Evolutionary conservation across 2,797 vertebrate species (phyloP).

Genomic region (Acanthurus lineatus): DNA sequence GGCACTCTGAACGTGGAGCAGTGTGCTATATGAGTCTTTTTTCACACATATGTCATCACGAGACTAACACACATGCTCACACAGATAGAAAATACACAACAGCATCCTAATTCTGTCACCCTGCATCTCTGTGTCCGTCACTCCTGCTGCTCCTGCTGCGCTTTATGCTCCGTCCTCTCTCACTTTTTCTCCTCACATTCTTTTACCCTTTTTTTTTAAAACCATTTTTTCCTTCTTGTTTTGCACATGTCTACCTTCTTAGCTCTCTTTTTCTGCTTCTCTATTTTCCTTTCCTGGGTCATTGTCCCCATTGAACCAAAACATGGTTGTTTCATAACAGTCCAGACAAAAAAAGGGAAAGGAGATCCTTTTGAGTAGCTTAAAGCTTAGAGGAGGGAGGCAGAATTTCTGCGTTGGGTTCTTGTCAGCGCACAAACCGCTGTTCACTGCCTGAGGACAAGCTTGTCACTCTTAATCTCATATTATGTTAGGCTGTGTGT

Average conservation of each 20-base stretch:
- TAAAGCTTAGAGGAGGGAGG: conserved; percentile 39
- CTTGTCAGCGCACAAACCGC: conserved; percentile 56
- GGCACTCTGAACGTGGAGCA: neutral
- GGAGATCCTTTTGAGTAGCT: conserved; percentile 29
- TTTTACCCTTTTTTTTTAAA: conserved; percentile 12
- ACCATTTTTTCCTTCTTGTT: neutral
- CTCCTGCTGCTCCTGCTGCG: conserved; percentile 40
- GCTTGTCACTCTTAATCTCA: conserved; percentile 76
- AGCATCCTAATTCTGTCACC: conserved; percentile 79
- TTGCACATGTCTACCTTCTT: conserved; percentile 10
- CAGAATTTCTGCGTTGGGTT: conserved; percentile 52
- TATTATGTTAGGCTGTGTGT: conserved; percentile 53
- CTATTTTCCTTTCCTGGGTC: neutral
- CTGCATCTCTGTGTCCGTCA: conserved; percentile 61
- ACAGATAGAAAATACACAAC: conserved; percentile 30
- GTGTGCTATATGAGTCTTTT: neutral
- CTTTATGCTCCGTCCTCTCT: conserved; percentile 2
- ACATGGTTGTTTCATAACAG: conserved; percentile 36
- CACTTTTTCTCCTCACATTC: neutral
- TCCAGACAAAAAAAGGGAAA: conserved; percentile 29
- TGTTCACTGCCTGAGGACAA: conserved; percentile 66
- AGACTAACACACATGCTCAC: conserved; percentile 32
- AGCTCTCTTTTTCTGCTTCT: conserved; percentile 5
- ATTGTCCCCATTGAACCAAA: conserved; percentile 25
- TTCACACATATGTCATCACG: conserved; percentile 28